These are phyloP conservation scores for Agrilus mali DNA, from an alignment of 2,888 invertebrate species.

Conservation along the genomic window DNA sequence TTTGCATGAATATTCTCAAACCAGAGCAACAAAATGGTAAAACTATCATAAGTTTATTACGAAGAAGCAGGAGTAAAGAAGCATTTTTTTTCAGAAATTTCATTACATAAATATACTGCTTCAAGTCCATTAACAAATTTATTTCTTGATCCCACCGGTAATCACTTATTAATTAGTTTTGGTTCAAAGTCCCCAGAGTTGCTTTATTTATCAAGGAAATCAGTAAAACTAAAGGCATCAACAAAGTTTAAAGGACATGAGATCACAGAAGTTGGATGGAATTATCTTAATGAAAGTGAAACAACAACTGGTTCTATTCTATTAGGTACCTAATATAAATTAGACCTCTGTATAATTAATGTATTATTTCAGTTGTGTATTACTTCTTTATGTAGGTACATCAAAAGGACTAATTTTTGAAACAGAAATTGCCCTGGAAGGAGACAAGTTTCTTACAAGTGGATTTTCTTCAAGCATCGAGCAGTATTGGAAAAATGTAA, in stretches of 20 bases:
- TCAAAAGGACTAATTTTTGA: conserved; percentile 84
- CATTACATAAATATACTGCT: conserved; percentile 50
- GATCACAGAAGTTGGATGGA: conserved; percentile 88
- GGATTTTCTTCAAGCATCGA: conserved; percentile 53
- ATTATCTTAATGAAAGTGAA: conserved; percentile 56
- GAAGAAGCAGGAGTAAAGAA: not conserved
- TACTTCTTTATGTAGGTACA: conserved; percentile 73
- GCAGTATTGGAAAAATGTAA: conserved; percentile 48
- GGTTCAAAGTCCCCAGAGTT: conserved; percentile 57
- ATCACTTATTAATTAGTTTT: conserved; percentile 70
- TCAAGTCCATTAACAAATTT: conserved; percentile 51
- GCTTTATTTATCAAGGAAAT: conserved; percentile 66
- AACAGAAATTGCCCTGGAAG: conserved; percentile 70
- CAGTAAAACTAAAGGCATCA: conserved; percentile 55
- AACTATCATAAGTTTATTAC: conserved; percentile 1
- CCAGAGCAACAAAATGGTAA: conserved; percentile 69
- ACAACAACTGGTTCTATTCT: conserved; percentile 71
- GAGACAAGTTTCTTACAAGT: conserved; percentile 70
- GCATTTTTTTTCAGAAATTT: conserved; percentile 51
- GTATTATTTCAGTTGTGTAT: conserved; percentile 27
- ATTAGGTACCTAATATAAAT: conserved; percentile 31
- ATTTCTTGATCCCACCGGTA: conserved; percentile 77
- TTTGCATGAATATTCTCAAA: conserved; percentile 68
- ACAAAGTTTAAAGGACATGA: conserved; percentile 63
- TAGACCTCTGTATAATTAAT: conserved; percentile 1